phyloP scores from a whole-genome alignment of 2,797 vertebrate species.

The Chaetodon trifasciatus region DNA sequence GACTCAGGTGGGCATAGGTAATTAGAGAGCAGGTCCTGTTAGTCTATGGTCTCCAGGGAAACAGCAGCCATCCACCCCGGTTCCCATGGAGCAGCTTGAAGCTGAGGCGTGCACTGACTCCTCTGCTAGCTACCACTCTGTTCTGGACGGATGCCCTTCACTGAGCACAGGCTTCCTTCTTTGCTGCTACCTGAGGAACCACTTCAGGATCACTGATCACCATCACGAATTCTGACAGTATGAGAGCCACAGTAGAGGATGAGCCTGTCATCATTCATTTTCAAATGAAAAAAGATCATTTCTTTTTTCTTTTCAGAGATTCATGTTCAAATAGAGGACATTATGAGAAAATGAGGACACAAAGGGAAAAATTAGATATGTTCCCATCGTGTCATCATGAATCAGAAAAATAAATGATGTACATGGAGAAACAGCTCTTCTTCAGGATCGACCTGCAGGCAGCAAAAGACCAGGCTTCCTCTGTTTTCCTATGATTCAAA shows the following conservation, averaged over 20 bases:
- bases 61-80: constrained; percentile 59
- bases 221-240: constrained; percentile 2
- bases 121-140: constrained; percentile 23
- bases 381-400: constrained; percentile 11
- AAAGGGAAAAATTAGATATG: neutral
- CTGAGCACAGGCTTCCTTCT: constrained; percentile 43
- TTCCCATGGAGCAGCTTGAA: constrained; percentile 69
- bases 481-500: constrained; percentile 78
- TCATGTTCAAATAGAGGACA: constrained; percentile 27
- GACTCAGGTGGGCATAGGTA: constrained; percentile 62
- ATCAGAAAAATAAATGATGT: constrained; percentile 32
- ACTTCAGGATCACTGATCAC: constrained; percentile 35
- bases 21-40: constrained; percentile 66
- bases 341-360: constrained; percentile 4
- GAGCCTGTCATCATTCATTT: constrained; percentile 18
- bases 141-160: constrained; percentile 52
- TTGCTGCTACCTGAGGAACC: constrained; percentile 21
- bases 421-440: constrained; percentile 22
- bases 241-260: neutral
- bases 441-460: constrained; percentile 38
- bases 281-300: constrained; percentile 1
- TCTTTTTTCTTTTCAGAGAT: neutral
- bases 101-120: constrained; percentile 48
- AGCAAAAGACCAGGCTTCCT: constrained; percentile 56
- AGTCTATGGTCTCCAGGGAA: constrained; percentile 71